These are phyloP conservation scores for Allophyes oxyacanthae DNA, from an alignment of 2,888 invertebrate species.

Conservation along the genomic window DNA sequence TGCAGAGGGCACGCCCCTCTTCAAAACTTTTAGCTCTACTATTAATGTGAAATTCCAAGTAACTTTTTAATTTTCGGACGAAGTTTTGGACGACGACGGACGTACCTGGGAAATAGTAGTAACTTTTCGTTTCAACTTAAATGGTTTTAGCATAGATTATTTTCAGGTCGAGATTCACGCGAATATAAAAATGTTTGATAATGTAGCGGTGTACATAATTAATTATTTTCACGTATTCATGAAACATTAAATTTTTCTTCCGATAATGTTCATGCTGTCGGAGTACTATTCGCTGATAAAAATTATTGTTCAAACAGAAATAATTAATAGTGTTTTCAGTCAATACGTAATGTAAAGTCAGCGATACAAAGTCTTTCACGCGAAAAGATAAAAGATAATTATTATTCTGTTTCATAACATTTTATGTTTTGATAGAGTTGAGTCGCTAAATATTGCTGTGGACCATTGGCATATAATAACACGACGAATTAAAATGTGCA, in stretches of 20 bases:
- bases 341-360: conserved; percentile 2
- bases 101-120: not conserved
- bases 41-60: conserved; percentile 37
- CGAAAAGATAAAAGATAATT: conserved; percentile 19
- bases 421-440: not conserved
- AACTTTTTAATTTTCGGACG: conserved; percentile 34
- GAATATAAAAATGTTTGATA: no score
- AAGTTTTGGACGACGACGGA: not conserved
- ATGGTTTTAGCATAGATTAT: not conserved
- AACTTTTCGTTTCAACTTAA: not conserved
- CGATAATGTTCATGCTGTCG: not conserved
- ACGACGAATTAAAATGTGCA: no score
- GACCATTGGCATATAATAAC: no score
- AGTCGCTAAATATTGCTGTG: no score
- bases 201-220: no score
- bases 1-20: conserved; percentile 46
- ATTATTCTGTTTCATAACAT: not conserved
- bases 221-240: no score
- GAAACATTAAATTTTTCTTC: no score
- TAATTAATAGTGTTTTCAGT: conserved; percentile 16
- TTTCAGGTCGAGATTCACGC: no score
- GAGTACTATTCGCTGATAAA: not conserved
- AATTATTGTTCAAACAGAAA: not conserved
- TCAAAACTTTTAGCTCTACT: conserved; percentile 33
- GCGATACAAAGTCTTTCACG: conserved; percentile 13